phyloP scores from a whole-genome alignment of 2,888 invertebrate species.

The Dyspetes luteomarginatus region DNA sequence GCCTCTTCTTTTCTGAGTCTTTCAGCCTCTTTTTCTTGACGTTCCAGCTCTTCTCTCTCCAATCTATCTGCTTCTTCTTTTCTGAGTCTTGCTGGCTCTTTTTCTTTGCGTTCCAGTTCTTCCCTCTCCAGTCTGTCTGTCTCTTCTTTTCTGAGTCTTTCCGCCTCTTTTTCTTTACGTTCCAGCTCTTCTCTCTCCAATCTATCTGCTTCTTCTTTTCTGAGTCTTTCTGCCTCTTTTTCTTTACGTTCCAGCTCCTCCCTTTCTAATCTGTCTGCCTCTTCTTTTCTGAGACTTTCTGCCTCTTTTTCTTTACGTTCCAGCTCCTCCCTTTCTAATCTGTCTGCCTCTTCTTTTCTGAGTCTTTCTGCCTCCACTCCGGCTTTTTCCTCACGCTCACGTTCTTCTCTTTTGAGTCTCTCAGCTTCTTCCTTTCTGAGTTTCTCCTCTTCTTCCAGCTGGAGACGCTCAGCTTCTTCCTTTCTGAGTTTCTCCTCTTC shows the following conservation, averaged over 20 bases:
- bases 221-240: conserved; percentile 65
- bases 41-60: conserved; percentile 78
- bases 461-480: conserved; percentile 72
- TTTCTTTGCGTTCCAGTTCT: conserved; percentile 56
- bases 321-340: conserved; percentile 59
- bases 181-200: conserved; percentile 70
- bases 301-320: conserved; percentile 52
- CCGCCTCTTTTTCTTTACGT: conserved; percentile 51
- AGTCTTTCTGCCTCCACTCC: conserved; percentile 57
- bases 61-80: conserved; percentile 67
- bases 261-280: conserved; percentile 64
- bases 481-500: conserved; percentile 74
- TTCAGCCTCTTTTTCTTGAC: conserved; percentile 69
- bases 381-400: too few relatives aligned
- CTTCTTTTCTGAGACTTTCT: conserved; percentile 45
- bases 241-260: conserved; percentile 65
- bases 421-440: conserved; percentile 75
- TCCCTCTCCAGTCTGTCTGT: conserved; percentile 60
- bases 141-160: conserved; percentile 44
- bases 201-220: conserved; percentile 70
- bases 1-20: conserved; percentile 58
- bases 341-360: conserved; percentile 58
- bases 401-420: conserved; percentile 50
- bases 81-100: conserved; percentile 74
- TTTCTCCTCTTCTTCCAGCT: too few relatives aligned